phyloP scores from a whole-genome alignment of 2,113 vertebrate species.

The Poeciliopsis retropinna region DNA sequence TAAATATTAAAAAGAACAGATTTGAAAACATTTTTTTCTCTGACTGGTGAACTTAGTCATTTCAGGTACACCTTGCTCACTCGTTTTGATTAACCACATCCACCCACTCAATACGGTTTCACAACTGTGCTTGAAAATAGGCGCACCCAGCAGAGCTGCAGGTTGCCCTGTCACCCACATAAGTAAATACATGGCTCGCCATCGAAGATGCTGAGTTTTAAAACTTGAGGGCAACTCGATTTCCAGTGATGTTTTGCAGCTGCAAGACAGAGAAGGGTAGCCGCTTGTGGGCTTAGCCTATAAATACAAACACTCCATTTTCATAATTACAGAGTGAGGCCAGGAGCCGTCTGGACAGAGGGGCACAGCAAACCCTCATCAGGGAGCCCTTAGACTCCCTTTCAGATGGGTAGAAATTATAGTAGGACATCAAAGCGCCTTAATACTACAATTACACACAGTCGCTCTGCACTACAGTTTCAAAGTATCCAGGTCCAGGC shows the following conservation, averaged over 20 bases:
- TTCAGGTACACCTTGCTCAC: conserved; percentile 12
- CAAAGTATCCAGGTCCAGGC: conserved; percentile 57
- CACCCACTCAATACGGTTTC: conserved; percentile 32
- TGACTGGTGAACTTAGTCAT: conserved; percentile 7
- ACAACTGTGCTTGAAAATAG: conserved; percentile 3
- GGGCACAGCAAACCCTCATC: conserved; percentile 77
- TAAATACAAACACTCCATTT: conserved; percentile 94
- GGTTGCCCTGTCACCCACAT: conserved; percentile 42
- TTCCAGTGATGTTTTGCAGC: conserved; percentile 87
- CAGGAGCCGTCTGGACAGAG: conserved; percentile 85
- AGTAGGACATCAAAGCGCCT: conserved; percentile 76
- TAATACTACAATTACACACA: conserved; percentile 80
- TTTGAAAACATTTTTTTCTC: no score
- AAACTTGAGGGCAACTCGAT: conserved; percentile 71
- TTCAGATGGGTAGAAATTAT: conserved; percentile 76
- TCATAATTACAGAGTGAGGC: conserved; percentile 87
- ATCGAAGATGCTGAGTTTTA: conserved; percentile 55
- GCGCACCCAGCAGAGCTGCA: conserved; percentile 37
- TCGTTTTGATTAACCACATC: conserved; percentile 41
- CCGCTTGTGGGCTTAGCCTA: conserved; percentile 88
- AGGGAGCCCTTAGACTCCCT: conserved; percentile 72
- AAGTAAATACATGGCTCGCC: conserved; percentile 45
- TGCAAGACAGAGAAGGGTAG: conserved; percentile 83
- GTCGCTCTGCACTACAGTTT: conserved; percentile 59
- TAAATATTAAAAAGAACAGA: conserved; percentile 89